Evolutionary conservation across 2,113 vertebrate species (phyloP), one percentile per base, ranked within the genome.

Genomic region (Tupaia chinensis): DNA sequence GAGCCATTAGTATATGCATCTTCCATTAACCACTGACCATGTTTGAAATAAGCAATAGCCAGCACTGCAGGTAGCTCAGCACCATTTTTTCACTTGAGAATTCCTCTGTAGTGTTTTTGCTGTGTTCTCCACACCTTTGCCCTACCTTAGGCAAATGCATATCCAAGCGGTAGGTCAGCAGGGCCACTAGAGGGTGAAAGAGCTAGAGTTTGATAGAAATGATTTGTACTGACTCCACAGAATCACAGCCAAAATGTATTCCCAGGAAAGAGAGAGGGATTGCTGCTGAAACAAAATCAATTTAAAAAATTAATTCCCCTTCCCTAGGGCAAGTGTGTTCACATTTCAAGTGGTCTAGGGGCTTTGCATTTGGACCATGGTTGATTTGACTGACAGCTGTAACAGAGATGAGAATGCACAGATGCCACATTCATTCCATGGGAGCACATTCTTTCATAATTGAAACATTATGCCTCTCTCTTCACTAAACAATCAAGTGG

Each of bases 201-300:
- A 87, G 25, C 54, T 66, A 83, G 32, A 70, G 25, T 13, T 32
- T 10, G 34, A 84, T 69, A 95, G 73, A 95, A 92, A 82, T 78
- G 34, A 83, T 93, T 91, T 91, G n/a, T 85, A 92, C 72, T 79
- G 44, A 89, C 60, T 72, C 29, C 27, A 70, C 14, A n/a, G 92
- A 95, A 92, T 56, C 88, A 73, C 23, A 90, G 72, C 63, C 70
- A 81, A 80, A 81, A 82, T 70, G 17, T 68, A 76, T 94, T 95
- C 79, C 86, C 65, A 68, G 89, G 32, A 89, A 87, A 91, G 56
- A 58, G 9, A 89, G 20, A 85, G 27, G 63, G 14, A 70, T 82
- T 91, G 29, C 69, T 94, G 54, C 27, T 94, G 66, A 79, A 96
- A 91, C 65, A 95, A 95, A 94, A 93, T 95, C 84, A 94, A 85